Conservation (phyloP, 1,140 invertebrate species). For the Drosophila nikananu region DNA sequence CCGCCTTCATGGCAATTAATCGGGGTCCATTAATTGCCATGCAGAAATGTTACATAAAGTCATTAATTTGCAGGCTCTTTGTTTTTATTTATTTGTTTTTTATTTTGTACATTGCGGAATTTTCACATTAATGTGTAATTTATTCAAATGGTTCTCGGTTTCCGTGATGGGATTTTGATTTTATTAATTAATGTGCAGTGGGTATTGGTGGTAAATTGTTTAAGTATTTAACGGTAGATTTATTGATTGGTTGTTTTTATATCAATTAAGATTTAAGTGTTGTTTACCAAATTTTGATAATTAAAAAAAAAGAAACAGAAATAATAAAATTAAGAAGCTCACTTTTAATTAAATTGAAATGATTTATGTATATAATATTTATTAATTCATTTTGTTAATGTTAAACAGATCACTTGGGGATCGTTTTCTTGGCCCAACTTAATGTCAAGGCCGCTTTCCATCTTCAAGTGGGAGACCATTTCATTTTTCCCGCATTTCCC, state of each 20-base stretch:
- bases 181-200: background rate
- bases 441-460: constrained; percentile 10
- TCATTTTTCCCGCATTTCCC: background rate
- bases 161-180: background rate
- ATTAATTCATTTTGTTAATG: background rate
- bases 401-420: constrained; percentile 1
- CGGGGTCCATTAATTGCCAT: constrained; percentile 25
- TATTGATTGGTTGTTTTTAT: background rate
- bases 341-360: background rate
- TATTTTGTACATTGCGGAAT: background rate
- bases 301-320: no score
- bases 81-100: background rate
- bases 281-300: background rate
- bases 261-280: background rate
- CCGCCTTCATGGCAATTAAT: constrained; percentile 15
- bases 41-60: constrained; percentile 13
- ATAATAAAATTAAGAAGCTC: no score
- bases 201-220: background rate
- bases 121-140: constrained; percentile 7
- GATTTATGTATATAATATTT: background rate
- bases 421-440: background rate
- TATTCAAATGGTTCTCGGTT: constrained; percentile 1
- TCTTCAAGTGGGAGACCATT: background rate
- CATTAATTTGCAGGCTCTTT: constrained; percentile 6
- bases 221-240: no score